Percentiles rank a stretch among this genome's conserved stretches.
These are phyloP conservation scores for Habropoda laboriosa DNA, from an alignment of 1,140 invertebrate species.

Conservation along the genomic window DNA sequence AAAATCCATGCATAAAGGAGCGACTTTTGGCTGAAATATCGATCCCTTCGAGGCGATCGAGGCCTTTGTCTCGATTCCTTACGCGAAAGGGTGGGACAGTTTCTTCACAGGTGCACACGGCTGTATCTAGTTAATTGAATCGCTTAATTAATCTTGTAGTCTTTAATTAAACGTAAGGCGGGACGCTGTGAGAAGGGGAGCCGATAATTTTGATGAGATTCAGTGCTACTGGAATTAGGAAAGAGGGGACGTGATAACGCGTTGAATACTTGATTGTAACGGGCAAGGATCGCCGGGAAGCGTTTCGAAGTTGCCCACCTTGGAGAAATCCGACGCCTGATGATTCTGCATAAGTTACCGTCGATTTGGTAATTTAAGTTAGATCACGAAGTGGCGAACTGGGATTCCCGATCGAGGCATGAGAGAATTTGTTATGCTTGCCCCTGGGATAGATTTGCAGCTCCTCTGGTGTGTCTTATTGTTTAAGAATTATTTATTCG, in stretches of 20 bases:
- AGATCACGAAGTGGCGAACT: no score
- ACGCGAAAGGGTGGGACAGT: no score
- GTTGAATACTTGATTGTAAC: conserved; percentile 7
- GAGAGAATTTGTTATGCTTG: no score
- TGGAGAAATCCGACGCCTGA: neutral
- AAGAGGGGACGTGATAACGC: neutral
- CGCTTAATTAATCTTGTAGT: conserved; percentile 30
- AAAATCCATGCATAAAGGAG: no score
- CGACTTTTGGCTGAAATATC: no score
- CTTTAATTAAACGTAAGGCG: conserved; percentile 28
- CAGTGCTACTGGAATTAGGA: neutral
- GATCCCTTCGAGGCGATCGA: neutral
- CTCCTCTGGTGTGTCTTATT: no score
- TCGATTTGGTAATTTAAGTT: neutral
- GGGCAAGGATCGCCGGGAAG: no score
- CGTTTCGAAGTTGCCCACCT: neutral
- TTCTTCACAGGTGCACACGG: conserved; percentile 10
- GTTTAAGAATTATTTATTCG: no score
- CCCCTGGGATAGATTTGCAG: no score
- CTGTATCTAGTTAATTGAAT: conserved; percentile 26
- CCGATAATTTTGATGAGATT: conserved; percentile 20
- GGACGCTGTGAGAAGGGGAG: neutral
- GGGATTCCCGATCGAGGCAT: no score
- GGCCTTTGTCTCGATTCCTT: neutral
- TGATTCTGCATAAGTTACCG: neutral